These are phyloP conservation scores for Phrynocephalus guinanensis DNA, from an alignment of 2,797 vertebrate genomes.

Conservation along the genomic window DNA sequence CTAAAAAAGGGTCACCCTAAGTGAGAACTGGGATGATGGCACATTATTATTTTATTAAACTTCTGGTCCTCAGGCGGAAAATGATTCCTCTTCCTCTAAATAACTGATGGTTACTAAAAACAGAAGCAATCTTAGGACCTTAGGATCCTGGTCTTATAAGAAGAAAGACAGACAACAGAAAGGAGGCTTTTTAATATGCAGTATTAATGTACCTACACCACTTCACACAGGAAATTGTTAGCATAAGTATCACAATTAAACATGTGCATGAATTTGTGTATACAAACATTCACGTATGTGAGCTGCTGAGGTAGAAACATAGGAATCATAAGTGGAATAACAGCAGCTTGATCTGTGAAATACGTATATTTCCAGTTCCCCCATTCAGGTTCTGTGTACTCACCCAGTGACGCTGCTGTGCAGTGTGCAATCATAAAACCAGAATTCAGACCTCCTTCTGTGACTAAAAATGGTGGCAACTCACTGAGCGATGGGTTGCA, in stretches of 20 bases:
- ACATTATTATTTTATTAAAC: too few relatives aligned
- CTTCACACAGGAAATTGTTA: neutral
- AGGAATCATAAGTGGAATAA: neutral
- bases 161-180: neutral
- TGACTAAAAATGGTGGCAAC: constrained; percentile 95
- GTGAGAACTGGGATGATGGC: too few relatives aligned
- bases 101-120: neutral
- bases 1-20: too few relatives aligned
- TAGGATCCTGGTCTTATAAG: neutral
- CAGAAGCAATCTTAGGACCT: neutral
- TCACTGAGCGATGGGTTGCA: constrained; percentile 97
- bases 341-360: neutral
- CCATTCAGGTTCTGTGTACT: constrained; percentile 46
- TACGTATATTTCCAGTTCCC: neutral
- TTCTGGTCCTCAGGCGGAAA: too few relatives aligned
- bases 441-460: constrained; percentile 96
- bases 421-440: constrained; percentile 99
- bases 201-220: neutral
- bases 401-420: constrained; percentile 93
- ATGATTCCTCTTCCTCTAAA: neutral
- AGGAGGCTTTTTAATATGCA: neutral
- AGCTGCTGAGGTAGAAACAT: neutral
- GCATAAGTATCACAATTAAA: neutral
- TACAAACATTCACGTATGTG: neutral
- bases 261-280: neutral